Evolutionary conservation across 2,797 vertebrate species (phyloP).

Genomic region (Lagorchestes hirsutus): DNA sequence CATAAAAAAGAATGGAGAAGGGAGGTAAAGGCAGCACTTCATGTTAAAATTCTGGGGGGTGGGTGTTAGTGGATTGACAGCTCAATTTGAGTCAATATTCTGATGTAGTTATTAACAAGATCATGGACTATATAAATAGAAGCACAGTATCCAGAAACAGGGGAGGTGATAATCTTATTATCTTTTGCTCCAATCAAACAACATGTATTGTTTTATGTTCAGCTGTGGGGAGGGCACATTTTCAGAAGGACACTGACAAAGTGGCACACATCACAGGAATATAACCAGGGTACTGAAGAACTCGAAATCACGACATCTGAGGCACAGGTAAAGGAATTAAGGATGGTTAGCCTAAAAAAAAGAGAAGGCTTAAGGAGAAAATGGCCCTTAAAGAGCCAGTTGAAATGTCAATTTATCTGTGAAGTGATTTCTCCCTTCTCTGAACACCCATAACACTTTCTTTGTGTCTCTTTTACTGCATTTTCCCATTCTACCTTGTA

Average conservation of each 20-base stretch:
- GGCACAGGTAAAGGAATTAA: background rate
- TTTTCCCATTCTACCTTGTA: background rate
- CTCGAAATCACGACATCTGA: background rate
- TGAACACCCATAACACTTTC: background rate
- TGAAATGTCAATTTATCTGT: background rate
- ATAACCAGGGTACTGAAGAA: background rate
- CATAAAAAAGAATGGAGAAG: background rate
- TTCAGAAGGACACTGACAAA: background rate
- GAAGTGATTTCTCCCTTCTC: background rate
- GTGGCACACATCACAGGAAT: background rate
- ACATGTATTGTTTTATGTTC: background rate
- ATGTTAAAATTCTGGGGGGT: background rate
- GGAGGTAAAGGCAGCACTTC: background rate
- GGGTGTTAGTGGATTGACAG: background rate
- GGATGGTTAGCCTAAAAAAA: background rate
- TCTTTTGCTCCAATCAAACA: background rate
- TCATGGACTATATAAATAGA: background rate
- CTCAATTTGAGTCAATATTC: background rate
- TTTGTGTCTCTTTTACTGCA: background rate
- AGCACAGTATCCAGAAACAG: background rate
- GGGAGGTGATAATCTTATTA: slow-evolving; percentile 4
- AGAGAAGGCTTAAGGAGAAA: background rate
- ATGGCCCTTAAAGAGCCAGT: background rate
- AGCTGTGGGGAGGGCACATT: background rate
- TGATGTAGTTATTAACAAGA: background rate